These are phyloP conservation scores for Drosophila imparisetae DNA, from an alignment of 2,888 invertebrate species.

Conservation along the genomic window DNA sequence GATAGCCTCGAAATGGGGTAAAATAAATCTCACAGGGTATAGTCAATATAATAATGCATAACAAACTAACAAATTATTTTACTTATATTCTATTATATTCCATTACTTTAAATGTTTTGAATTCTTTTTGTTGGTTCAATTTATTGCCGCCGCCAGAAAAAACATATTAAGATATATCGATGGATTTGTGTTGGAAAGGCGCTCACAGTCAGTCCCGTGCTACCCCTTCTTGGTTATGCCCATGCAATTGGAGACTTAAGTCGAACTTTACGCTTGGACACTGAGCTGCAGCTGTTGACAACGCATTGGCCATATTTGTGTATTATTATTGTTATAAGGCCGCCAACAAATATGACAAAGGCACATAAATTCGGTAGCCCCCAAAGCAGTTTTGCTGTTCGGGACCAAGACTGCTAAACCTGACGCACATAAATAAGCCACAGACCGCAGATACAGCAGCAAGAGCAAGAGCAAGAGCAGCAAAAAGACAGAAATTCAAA, in stretches of 20 bases:
- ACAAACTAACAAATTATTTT: background rate
- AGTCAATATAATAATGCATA: background rate
- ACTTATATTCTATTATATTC: background rate
- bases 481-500: constrained; percentile 43
- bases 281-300: constrained; percentile 60
- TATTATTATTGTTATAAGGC: constrained; percentile 73
- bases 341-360: constrained; percentile 76
- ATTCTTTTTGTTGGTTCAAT: background rate
- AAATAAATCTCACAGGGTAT: background rate
- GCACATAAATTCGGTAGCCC: constrained; percentile 78
- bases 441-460: constrained; percentile 39
- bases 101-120: background rate
- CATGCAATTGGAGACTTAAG: background rate
- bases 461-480: constrained; percentile 17
- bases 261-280: constrained; percentile 39
- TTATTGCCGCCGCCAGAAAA: background rate
- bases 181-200: background rate
- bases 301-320: constrained; percentile 77
- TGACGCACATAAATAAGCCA: constrained; percentile 59
- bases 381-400: constrained; percentile 27
- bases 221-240: background rate
- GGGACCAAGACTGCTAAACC: constrained; percentile 14
- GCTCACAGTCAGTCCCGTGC: background rate
- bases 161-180: background rate
- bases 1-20: background rate